These are phyloP conservation scores for Drosophila willistoni DNA, from an alignment of 1,140 invertebrate genomes.

Conservation along the genomic window DNA sequence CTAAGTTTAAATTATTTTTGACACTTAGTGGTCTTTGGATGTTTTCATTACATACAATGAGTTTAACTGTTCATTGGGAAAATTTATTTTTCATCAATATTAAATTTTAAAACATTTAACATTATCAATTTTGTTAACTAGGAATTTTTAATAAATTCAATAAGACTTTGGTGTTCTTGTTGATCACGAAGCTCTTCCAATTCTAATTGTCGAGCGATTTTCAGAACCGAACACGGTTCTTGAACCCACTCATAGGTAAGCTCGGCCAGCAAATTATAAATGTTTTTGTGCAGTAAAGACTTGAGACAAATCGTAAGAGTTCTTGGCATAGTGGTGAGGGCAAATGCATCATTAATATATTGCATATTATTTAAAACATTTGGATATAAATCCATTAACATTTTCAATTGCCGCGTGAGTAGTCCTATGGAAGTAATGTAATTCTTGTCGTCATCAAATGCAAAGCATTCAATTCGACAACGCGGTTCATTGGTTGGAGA, in stretches of 20 bases:
- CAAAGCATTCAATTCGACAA: conserved; percentile 31
- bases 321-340: background rate
- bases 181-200: background rate
- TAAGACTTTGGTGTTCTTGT: background rate
- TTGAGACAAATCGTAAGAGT: background rate
- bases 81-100: no score
- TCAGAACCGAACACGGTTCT: background rate
- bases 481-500: background rate
- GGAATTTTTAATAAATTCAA: background rate
- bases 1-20: no score
- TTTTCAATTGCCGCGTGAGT: background rate
- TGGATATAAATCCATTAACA: background rate
- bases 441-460: conserved; percentile 31
- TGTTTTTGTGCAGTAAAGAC: background rate
- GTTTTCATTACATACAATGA: background rate
- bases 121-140: background rate
- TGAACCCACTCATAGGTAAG: conserved; percentile 1
- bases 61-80: no score
- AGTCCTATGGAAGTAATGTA: conserved; percentile 22
- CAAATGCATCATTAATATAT: conserved; percentile 24
- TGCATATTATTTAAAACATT: background rate
- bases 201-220: background rate
- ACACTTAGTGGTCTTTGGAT: no score
- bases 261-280: background rate
- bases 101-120: background rate